A percentile compares a stretch with the other conserved stretches of the same genome.
These are phyloP conservation scores for Achroia grisella DNA, from an alignment of 1,140 invertebrate genomes.

Conservation along the genomic window DNA sequence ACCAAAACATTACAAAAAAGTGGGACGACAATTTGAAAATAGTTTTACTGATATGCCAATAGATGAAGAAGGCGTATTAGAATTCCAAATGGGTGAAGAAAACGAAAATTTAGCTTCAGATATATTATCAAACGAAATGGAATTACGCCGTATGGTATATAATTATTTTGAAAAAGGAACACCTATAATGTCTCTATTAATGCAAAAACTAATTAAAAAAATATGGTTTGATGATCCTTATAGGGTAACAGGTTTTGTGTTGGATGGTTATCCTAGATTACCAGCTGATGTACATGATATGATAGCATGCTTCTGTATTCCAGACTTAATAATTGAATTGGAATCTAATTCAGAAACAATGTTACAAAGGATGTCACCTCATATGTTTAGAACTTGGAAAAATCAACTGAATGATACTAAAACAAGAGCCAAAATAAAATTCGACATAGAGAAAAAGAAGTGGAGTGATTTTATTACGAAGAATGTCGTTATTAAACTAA, in stretches of 20 bases:
- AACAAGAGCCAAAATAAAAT: constrained; percentile 27
- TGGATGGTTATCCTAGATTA: constrained; percentile 75
- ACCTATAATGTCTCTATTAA: constrained; percentile 41
- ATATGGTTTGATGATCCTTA: constrained; percentile 70
- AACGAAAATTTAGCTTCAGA: constrained; percentile 31
- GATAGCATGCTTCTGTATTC: constrained; percentile 62
- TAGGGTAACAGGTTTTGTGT: constrained; percentile 61
- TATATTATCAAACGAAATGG: constrained; percentile 43
- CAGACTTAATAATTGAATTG: constrained; percentile 73
- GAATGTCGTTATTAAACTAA: constrained; percentile 38
- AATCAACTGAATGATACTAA: constrained; percentile 40
- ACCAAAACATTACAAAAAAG: constrained; percentile 54
- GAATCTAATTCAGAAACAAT: constrained; percentile 37
- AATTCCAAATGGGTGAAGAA: constrained; percentile 46
- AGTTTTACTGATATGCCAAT: constrained; percentile 35
- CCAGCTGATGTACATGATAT: constrained; percentile 68
- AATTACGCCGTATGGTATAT: constrained; percentile 40
- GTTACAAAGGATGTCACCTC: constrained; percentile 42
- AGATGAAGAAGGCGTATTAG: constrained; percentile 38
- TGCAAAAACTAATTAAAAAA: constrained; percentile 55
- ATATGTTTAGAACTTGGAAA: constrained; percentile 60
- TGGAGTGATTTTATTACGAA: constrained; percentile 46
- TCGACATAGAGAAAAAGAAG: constrained; percentile 27
- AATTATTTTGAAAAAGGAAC: constrained; percentile 64
- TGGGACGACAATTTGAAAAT: constrained; percentile 52